These are phyloP conservation scores for Mythimna ferrago DNA, from an alignment of 2,888 invertebrate genomes.

Conservation along the genomic window DNA sequence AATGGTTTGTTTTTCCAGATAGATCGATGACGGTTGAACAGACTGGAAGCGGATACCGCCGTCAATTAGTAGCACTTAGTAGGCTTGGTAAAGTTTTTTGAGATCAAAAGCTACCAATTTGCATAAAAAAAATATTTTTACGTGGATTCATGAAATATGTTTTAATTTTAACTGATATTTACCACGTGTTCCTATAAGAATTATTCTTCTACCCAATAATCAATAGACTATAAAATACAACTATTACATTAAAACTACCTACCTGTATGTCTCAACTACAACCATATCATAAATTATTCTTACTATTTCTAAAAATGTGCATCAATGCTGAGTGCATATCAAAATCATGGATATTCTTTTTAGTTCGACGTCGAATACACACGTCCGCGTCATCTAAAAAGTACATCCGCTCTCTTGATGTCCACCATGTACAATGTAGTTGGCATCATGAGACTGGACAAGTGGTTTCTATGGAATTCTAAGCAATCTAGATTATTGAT, in stretches of 20 bases:
- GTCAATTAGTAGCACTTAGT: conserved; percentile 7
- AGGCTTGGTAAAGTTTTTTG: conserved; percentile 37
- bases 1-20: not conserved
- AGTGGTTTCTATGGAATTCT: conserved; percentile 43
- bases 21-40: not conserved
- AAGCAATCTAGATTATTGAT: conserved; percentile 54
- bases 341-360: conserved; percentile 40
- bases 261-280: conserved; percentile 75
- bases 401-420: conserved; percentile 36
- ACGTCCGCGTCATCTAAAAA: conserved; percentile 29
- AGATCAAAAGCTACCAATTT: conserved; percentile 66
- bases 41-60: not conserved
- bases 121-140: conserved; percentile 22
- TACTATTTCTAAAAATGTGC: conserved; percentile 74
- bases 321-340: conserved; percentile 60
- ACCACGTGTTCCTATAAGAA: conserved; percentile 50
- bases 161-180: conserved; percentile 39
- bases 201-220: conserved; percentile 53
- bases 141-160: conserved; percentile 23
- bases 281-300: conserved; percentile 75
- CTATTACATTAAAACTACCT: conserved; percentile 70
- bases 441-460: conserved; percentile 75
- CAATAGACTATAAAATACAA: conserved; percentile 58
- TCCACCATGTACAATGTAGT: conserved; percentile 58
- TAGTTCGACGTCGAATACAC: conserved; percentile 16